Base-by-base conservation (phyloP, 2,113 vertebrate genomes). In the Scatophagus argus region DNA sequence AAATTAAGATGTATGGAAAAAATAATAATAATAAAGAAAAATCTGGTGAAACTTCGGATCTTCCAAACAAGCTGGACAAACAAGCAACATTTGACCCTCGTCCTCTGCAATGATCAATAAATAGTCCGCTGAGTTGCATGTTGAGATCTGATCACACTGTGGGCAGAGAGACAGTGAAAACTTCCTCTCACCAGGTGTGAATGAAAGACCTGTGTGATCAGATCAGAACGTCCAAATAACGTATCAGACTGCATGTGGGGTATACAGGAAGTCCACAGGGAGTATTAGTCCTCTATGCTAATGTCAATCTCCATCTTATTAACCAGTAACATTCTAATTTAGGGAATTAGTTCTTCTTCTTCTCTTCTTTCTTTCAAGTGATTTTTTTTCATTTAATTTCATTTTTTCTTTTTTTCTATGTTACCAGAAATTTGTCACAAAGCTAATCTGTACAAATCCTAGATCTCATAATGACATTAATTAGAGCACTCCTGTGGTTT, bases 401-500 rank as follows among this genome's bases (percentile, higher is more conserved):
- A 61, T 41, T 7, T 43, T 29, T 49, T 21, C 31, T 13, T 27
- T 29, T 36, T n/a, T n/a, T 51, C 11, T 19, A 47, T 38, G 9
- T 27, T 9, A 1, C 46, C 13, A 59, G 32, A 17, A 1, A 31
- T 31, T 16, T 12, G 3, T 14, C 43, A 72, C 39, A 16, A 39
- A 72, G 13, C 39, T 17, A 39, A 41, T 16, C 36, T 14, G 31
- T 4, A 17, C 13, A 10, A 60, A 43, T 61, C 46, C 46, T 46
- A 14, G 23, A 59, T 43, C 54, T 67, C 27, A 14, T 27, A 55
- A n/a, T 46, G 36, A 55, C 29, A 62, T 60, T 44, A 52, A 52
- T 39, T 38, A 9, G 4, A 58, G 73, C 32, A 23, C 74, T 51
- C 43, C 34, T 59, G 74, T 59, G 19, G 32, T 31, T 46, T 47